Evolutionary conservation across 2,888 invertebrate genomes (phyloP).

Genomic region (Alcis repandata): DNA sequence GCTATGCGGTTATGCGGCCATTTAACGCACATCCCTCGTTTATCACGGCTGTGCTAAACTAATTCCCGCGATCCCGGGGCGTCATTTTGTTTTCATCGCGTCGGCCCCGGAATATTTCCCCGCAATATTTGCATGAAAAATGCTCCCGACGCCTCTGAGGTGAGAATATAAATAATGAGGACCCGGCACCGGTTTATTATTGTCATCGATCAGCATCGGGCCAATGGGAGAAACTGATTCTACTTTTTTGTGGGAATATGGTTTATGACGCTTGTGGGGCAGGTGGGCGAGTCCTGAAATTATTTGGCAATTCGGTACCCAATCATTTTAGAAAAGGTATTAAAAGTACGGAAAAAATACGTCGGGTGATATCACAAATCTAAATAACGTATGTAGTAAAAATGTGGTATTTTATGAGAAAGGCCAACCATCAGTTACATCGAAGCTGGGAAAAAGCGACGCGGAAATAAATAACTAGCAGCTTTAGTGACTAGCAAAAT

Average conservation of each 20-base stretch:
- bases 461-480: neutral
- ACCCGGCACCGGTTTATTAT: slow-evolving; percentile 67
- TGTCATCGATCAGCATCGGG: slow-evolving; percentile 70
- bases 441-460: neutral
- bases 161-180: slow-evolving; percentile 77
- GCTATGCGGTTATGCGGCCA: slow-evolving; percentile 12
- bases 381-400: neutral
- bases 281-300: slow-evolving; percentile 10
- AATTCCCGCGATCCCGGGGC: slow-evolving; percentile 42
- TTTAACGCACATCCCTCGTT: slow-evolving; percentile 28
- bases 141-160: slow-evolving; percentile 66
- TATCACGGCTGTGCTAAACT: slow-evolving; percentile 35
- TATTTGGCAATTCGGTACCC: neutral
- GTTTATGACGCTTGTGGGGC: slow-evolving; percentile 25
- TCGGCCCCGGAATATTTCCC: slow-evolving; percentile 40
- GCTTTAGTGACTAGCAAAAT: no score
- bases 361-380: neutral
- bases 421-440: neutral
- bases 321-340: slow-evolving; percentile 4
- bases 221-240: slow-evolving; percentile 52
- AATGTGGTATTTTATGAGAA: neutral
- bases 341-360: neutral
- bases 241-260: slow-evolving; percentile 40
- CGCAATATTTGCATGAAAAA: slow-evolving; percentile 77
- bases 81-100: slow-evolving; percentile 49